Evolutionary conservation across 2,888 invertebrate genomes (phyloP).

Genomic region (Catonia carolina): DNA sequence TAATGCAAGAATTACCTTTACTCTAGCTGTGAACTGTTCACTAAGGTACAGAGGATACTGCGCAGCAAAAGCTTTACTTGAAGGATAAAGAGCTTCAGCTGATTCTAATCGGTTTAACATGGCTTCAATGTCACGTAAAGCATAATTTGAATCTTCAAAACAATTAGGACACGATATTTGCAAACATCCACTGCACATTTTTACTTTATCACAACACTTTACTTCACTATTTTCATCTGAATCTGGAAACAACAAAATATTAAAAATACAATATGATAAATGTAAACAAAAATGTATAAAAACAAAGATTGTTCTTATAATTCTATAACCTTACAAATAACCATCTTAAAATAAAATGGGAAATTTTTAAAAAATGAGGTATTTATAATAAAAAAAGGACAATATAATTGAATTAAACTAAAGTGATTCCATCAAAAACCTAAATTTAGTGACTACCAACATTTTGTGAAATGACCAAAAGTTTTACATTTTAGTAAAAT

Average conservation of each 20-base stretch:
- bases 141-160: conserved; percentile 62
- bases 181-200: conserved; percentile 46
- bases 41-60: conserved; percentile 65
- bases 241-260: conserved; percentile 14
- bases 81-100: conserved; percentile 77
- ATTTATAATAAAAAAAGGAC: too few species aligned
- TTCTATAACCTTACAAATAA: too few species aligned
- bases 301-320: too few species aligned
- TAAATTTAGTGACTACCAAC: too few species aligned
- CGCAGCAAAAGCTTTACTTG: conserved; percentile 67
- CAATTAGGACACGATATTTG: conserved; percentile 66
- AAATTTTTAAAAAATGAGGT: too few species aligned
- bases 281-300: not conserved
- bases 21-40: conserved; percentile 55
- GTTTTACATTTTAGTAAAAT: too few species aligned
- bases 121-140: conserved; percentile 64
- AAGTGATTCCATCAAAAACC: too few species aligned
- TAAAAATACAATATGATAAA: not conserved
- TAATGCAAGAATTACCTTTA: conserved; percentile 47
- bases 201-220: conserved; percentile 48
- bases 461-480: too few species aligned
- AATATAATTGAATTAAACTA: too few species aligned
- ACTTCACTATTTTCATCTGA: conserved; percentile 22
- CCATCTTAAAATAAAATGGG: too few species aligned
- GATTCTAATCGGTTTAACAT: conserved; percentile 65